Evolutionary conservation across 2,888 invertebrate species (phyloP).

Genomic region (Oscheius sp.): DNA sequence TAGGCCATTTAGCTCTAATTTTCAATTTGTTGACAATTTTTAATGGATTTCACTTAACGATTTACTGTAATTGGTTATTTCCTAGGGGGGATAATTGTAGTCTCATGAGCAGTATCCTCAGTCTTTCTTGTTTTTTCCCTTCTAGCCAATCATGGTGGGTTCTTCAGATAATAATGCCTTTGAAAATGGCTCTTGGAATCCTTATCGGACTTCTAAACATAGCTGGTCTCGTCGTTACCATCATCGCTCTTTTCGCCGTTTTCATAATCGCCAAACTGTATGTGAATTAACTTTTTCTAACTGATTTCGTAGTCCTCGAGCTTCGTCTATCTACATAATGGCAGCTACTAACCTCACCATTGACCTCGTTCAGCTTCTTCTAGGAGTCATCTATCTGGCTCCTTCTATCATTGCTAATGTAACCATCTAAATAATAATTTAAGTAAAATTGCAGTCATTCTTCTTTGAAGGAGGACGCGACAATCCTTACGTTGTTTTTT

Average conservation of each 20-base stretch:
- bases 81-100: no score
- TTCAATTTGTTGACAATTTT: no score
- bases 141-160: no score
- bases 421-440: not conserved
- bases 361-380: constrained; percentile 37
- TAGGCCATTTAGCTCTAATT: no score
- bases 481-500: constrained; percentile 20
- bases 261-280: constrained; percentile 29
- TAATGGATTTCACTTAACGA: no score
- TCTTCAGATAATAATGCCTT: not conserved
- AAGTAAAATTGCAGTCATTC: constrained; percentile 31
- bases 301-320: constrained; percentile 9
- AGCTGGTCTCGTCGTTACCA: constrained; percentile 22
- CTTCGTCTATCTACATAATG: constrained; percentile 44
- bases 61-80: no score
- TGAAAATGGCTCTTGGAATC: constrained; percentile 25
- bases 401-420: constrained; percentile 36
- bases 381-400: constrained; percentile 40
- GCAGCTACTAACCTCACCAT: constrained; percentile 41
- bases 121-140: no score
- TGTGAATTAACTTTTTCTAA: not conserved
- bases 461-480: constrained; percentile 31
- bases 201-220: constrained; percentile 28
- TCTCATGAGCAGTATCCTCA: no score
- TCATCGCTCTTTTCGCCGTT: constrained; percentile 32